Base-by-base conservation (phyloP, 2,797 vertebrate genomes). In the Oceanodroma leucorhoa region DNA sequence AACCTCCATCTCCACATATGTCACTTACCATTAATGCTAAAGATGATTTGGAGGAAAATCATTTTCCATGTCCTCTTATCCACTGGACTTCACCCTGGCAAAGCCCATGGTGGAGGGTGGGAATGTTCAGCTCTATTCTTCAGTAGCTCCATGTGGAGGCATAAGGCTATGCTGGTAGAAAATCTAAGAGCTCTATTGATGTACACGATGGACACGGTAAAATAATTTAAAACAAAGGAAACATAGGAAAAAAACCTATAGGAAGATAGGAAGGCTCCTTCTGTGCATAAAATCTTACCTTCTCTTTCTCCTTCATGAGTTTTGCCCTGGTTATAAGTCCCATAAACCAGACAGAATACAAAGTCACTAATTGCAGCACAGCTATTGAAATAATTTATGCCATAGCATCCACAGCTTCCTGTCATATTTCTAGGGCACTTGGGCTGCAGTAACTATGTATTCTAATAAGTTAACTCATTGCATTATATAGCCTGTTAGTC, bases 11-110 rank as follows among this genome's bases (percentile, higher is more conserved):
- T 94, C 94, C 88, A 62, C 76, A 62, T 92, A 84, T 48, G 86
- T 72, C 85, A 96, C 95, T 94, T 94, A 94, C 82, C 89, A 95
- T 88, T 90, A 96, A 90, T 87, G 78, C 91, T 93, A 85, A 96
- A 90, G 87, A 85, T 83, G 90, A 96, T 90, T 78, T 80, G 67
- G 71, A 80, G 77, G 10, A 48, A 94, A 96, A 94, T 94, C 62
- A 83, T 88, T 70, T 69, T 51, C 45, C 85, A 23, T 14, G 43
- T 53, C 71, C 82, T 61, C 18, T 48, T 30, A 78, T 13, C 75
- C 10, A 61, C 8, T 36, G 45, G 18, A 55, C 58, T 45, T 48
- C 64, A 67, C 26, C 17, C 27, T 14, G 3, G 58, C 9, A 90
- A 94, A 94, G 41, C 6, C 17, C 51, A 36, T 11, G 20, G 19